phyloP scores from a whole-genome alignment of 2,888 invertebrate genomes.

The Melikaiella ostensackeni region DNA sequence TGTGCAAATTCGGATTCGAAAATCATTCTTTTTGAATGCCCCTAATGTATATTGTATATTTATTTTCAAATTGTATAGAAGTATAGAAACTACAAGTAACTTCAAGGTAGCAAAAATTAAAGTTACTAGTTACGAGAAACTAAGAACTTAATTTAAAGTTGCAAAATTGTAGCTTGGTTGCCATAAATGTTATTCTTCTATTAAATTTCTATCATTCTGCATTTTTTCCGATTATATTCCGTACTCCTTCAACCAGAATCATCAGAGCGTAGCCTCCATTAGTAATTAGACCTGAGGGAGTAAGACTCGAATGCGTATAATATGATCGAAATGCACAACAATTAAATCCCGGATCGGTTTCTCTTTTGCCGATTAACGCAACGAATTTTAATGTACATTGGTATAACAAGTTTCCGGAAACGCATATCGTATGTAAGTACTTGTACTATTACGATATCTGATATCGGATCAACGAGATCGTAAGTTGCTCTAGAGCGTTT shows the following conservation, averaged over 20 bases:
- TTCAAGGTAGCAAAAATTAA: too few relatives aligned
- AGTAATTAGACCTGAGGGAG: background rate
- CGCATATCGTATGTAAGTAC: too few relatives aligned
- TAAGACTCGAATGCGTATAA: background rate
- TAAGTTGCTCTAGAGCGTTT: slow-evolving; percentile 23
- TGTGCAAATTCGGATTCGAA: too few relatives aligned
- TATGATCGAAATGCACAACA: background rate
- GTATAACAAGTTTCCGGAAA: slow-evolving; percentile 23
- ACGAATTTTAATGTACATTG: slow-evolving; percentile 7
- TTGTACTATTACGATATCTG: background rate
- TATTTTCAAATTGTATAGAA: too few relatives aligned
- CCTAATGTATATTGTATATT: too few relatives aligned
- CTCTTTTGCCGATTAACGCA: background rate
- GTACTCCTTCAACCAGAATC: background rate
- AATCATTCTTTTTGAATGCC: too few relatives aligned
- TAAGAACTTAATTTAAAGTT: too few relatives aligned
- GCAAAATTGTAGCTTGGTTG: background rate
- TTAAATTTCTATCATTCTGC: background rate
- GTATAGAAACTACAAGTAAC: too few relatives aligned
- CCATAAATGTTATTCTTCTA: background rate
- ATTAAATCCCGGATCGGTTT: background rate
- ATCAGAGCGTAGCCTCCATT: background rate
- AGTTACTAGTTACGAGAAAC: too few relatives aligned
- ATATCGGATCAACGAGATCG: slow-evolving; percentile 9
- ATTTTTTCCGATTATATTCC: background rate